Evolutionary conservation across 2,797 vertebrate genomes (phyloP), one percentile per base, ranked within the genome.

Genomic region (Hippoglossus hippoglossus): DNA sequence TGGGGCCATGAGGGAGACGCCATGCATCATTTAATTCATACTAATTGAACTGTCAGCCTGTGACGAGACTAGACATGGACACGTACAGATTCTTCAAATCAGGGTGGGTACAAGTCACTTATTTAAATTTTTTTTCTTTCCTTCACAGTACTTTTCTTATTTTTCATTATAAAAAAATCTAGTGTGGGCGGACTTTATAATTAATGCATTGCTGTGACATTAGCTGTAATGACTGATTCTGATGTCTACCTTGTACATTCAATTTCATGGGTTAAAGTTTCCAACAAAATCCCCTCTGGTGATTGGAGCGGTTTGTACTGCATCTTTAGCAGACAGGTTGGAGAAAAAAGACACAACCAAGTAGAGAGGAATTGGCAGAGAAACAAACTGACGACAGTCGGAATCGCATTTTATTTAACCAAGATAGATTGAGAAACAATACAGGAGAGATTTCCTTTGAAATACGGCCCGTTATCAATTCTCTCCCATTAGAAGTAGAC

Each of bases 41-140:
- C 90, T 91, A 91, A 93, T 91, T 91, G 86, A 93, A 91, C 87
- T 91, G 89, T 93, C 90, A 90, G 79, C 58, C 77, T 84, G 81
- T 90, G 88, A 91, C 76, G 66, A 87, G 84, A 71, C 67, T 77
- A 79, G 75, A 89, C 83, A 69, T 46, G 74, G 83, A 91, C 83
- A 82, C 28, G 62, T 63, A 53, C 74, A 73, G 57, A 73, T 80
- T 90, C 84, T 67, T 73, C 70, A 78, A 53, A 73, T 85, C 67
- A 62, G 52, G 58, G 63, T 21, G 75, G 70, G 73, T 70, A 71
- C 44, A 44, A 87, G 77, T 75, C 75, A 57, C 71, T 86, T 67
- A 53, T 74, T 86, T 53, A 36, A 41, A 70, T 67, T 76, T 21
- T 34, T 39, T 21, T 36, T n/a, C 4, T 50, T 66, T 72, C 52